Base-by-base conservation (phyloP, 2,888 invertebrate species). In the Cosmorhoe ocellata region DNA sequence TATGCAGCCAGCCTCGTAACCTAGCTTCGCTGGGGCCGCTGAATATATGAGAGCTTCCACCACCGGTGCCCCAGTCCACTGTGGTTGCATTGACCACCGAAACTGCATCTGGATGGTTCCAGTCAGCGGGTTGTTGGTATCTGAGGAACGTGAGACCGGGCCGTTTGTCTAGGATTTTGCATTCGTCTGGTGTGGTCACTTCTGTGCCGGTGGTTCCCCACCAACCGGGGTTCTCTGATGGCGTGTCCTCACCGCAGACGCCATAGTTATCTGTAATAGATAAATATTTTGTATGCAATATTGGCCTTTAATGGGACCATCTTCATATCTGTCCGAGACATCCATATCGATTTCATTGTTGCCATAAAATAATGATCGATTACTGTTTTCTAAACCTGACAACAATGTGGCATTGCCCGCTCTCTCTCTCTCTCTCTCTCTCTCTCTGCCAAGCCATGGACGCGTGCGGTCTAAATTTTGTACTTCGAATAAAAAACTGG, bases 141-240 rank as follows among this genome's bases (percentile, higher is more conserved):
- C 96, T 94, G 14, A 97, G 91, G 64, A 96, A 97, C 0, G 97
- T 98, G 1, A 98, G 90, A 0, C 98, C 98, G 0, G 98, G 97
- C 14, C 97, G 91, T 58, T 93, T 93, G 77, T 96, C 96, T 61
- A 94, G 84, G 41, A 92, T 88, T 50, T 96, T 94, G 72, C 98
- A 98, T 71, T 96, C 93, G 24, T 94, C 93, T 0, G 97, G 94
- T 30, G 90, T 86, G 0, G 92, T 91, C 18, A 96, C 93, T 79
- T 95, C 95, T 0, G 94, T 94, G 12, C 97, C 97, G 52, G 95
- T 94, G 0, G 93, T 85, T 1, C 97, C 97, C 98, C 98, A 98
- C 97, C 97, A 98, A 0, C 96, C 96, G 0, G 95, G 94, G 60
- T 94, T 94, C 71, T 95, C 95, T 6, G 95, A 95, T 0, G 95